Conservation (phyloP, 1,140 invertebrate species). For the Ylistrum balloti region DNA sequence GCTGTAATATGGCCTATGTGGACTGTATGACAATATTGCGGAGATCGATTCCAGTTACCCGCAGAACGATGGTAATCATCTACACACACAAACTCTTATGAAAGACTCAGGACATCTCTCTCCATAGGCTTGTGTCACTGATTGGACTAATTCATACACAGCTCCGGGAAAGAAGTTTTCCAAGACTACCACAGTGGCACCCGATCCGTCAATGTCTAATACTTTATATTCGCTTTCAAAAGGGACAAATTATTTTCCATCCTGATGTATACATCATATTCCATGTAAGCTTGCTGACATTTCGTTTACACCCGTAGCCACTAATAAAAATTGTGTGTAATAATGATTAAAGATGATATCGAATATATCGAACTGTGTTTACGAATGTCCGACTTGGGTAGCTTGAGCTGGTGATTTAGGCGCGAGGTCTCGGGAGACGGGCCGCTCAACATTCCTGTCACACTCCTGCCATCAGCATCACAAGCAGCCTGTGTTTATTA, state of each 20-base stretch:
- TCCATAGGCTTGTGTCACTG: not conserved
- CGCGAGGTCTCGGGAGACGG: not conserved
- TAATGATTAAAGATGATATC: not conserved
- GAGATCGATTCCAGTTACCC: slow-evolving; percentile 19
- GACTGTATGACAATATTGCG: not conserved
- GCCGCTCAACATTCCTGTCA: not conserved
- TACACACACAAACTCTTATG: not conserved
- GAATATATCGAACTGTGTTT: not conserved
- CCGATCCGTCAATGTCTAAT: slow-evolving; percentile 32
- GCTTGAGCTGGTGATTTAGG: not conserved
- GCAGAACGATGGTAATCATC: not conserved
- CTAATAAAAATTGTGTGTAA: not conserved
- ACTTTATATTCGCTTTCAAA: slow-evolving; percentile 29
- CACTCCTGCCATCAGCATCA: no score
- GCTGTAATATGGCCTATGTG: not conserved
- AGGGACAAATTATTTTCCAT: not conserved
- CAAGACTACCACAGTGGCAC: not conserved
- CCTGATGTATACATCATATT: not conserved
- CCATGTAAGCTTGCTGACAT: not conserved
- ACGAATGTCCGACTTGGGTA: not conserved
- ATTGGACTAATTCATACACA: slow-evolving; percentile 11
- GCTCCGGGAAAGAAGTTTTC: not conserved
- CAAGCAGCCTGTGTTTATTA: no score
- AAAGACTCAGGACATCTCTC: not conserved
- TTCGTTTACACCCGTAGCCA: not conserved